Evolutionary conservation across 2,888 invertebrate species (phyloP).

Genomic region (Dolichomitus sp.): DNA sequence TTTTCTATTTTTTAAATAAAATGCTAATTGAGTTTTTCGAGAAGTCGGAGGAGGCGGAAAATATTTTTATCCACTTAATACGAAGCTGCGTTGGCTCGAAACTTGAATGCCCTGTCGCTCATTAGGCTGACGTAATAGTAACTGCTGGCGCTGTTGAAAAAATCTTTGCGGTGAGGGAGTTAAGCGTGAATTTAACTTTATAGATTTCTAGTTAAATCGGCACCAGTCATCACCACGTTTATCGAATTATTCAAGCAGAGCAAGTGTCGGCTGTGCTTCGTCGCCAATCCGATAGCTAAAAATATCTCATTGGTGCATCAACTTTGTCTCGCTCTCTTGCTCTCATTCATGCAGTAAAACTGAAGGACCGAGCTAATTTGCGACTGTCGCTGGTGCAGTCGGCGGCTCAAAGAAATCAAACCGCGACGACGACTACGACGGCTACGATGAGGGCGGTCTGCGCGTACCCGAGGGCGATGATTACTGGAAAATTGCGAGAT

Average conservation of each 20-base stretch:
- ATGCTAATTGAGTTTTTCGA: background rate
- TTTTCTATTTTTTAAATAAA: background rate
- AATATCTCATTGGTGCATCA: constrained; percentile 44
- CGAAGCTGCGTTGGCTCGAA: constrained; percentile 28
- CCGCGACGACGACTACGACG: constrained; percentile 24
- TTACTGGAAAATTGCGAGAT: constrained; percentile 68
- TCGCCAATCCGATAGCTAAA: constrained; percentile 48
- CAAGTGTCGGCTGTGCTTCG: constrained; percentile 19
- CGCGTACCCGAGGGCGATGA: constrained; percentile 38
- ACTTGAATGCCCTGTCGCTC: constrained; percentile 62
- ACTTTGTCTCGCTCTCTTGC: constrained; percentile 15
- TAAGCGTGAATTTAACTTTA: constrained; percentile 17
- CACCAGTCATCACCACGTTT: constrained; percentile 53
- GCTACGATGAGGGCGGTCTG: background rate
- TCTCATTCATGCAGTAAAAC: background rate
- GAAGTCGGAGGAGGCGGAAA: background rate
- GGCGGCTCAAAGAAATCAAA: constrained; percentile 47
- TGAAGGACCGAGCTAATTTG: constrained; percentile 34
- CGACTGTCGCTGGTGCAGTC: constrained; percentile 5
- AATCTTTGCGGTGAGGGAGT: background rate
- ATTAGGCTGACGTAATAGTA: constrained; percentile 33
- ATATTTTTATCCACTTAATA: constrained; percentile 19
- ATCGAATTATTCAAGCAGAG: constrained; percentile 63
- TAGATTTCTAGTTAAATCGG: constrained; percentile 49
- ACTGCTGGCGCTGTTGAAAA: constrained; percentile 5